Conservation (phyloP, 2,113 vertebrate genomes). For the Cephalopholis sonnerati region DNA sequence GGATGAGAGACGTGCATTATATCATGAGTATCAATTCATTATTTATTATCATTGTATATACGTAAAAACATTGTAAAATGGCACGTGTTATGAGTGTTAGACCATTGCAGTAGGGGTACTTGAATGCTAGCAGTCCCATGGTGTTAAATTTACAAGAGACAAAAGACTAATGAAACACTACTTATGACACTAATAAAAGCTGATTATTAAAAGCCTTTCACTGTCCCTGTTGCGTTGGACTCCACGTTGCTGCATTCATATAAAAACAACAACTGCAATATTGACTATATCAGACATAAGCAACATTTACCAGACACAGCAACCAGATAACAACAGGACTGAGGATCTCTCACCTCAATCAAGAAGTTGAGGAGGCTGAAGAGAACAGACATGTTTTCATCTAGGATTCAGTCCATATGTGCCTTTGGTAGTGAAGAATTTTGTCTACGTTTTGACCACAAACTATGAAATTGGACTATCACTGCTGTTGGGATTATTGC, state of each 20-base stretch:
- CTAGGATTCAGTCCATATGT: background rate
- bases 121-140: no score
- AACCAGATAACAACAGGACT: background rate
- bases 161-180: no score
- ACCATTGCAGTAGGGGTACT: no score
- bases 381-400: background rate
- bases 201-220: background rate
- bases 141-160: background rate
- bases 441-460: no score
- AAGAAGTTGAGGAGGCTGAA: background rate
- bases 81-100: no score
- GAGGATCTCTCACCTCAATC: background rate
- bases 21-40: no score
- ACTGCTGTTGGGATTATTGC: background rate
- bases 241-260: no score
- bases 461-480: no score
- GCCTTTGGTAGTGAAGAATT: background rate
- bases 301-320: background rate
- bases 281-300: background rate
- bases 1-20: no score
- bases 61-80: no score
- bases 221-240: rapidly evolving
- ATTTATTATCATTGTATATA: no score
- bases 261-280: background rate
- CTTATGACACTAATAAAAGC: background rate